Conservation (phyloP, 2,888 invertebrate species). For the Eristalis tenax region DNA sequence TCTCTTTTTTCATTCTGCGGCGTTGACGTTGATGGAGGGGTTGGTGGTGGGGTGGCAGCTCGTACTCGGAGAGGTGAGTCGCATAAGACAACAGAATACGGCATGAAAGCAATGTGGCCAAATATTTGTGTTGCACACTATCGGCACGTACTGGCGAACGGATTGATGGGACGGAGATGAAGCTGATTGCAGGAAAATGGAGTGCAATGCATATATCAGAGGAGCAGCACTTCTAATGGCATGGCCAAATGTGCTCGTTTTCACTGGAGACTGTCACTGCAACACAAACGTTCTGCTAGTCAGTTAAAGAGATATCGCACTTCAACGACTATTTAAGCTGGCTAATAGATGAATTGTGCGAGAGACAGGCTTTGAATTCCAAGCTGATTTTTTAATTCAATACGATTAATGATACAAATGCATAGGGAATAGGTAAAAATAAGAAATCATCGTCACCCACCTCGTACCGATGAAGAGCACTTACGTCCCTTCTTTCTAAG, state of each 20-base stretch:
- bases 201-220: not conserved
- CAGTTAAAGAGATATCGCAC: no score
- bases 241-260: not conserved
- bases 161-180: constrained; percentile 27
- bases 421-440: no score
- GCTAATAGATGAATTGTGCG: no score
- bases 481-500: no score
- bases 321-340: no score
- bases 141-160: constrained; percentile 13
- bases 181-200: constrained; percentile 18
- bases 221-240: not conserved
- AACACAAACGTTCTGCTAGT: no score
- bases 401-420: no score
- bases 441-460: no score
- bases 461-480: no score
- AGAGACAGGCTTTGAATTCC: no score
- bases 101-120: constrained; percentile 24
- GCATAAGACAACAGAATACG: constrained; percentile 26
- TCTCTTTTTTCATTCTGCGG: constrained; percentile 58
- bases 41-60: not conserved
- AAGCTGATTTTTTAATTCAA: no score
- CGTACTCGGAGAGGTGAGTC: constrained; percentile 5
- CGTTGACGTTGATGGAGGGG: constrained; percentile 10
- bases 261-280: no score
- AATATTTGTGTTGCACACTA: constrained; percentile 43